Evolutionary conservation across 1,140 invertebrate genomes (phyloP).

Genomic region (Drosophila orena): DNA sequence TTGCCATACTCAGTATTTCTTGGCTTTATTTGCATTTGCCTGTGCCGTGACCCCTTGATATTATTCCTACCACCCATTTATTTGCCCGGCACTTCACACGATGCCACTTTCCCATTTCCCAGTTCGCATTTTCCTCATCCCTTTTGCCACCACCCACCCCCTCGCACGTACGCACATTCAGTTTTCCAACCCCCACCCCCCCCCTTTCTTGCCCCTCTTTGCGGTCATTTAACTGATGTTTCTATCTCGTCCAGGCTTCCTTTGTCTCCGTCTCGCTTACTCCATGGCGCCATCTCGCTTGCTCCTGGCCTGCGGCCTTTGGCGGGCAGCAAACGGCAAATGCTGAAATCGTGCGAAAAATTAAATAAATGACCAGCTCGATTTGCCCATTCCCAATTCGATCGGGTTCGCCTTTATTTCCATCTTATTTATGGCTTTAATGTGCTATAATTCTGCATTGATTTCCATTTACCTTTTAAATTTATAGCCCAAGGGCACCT

Average conservation of each 20-base stretch:
- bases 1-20: conserved; percentile 10
- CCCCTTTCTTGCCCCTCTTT: conserved; percentile 23
- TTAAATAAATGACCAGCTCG: conserved; percentile 74
- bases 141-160: background rate
- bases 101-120: conserved; percentile 49
- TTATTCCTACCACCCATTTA: conserved; percentile 52
- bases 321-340: conserved; percentile 42
- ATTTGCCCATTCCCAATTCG: conserved; percentile 39
- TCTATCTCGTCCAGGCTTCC: conserved; percentile 47
- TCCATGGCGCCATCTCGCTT: background rate
- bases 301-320: conserved; percentile 19
- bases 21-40: conserved; percentile 33
- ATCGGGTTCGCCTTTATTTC: conserved; percentile 27
- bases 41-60: conserved; percentile 26
- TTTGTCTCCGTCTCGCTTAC: conserved; percentile 6
- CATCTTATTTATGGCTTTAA: conserved; percentile 70
- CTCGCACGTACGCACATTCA: conserved; percentile 16
- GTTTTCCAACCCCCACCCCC: no score
- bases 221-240: conserved; percentile 78
- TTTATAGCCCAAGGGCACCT: conserved; percentile 27
- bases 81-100: conserved; percentile 71
- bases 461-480: conserved; percentile 56
- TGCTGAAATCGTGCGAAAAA: conserved; percentile 80
- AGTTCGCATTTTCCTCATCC: conserved; percentile 24
- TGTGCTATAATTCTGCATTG: conserved; percentile 74